Percentiles rank a stretch among this genome's conserved stretches.
Conservation (phyloP, 2,113 vertebrate species). For the Carassius auratus region DNA sequence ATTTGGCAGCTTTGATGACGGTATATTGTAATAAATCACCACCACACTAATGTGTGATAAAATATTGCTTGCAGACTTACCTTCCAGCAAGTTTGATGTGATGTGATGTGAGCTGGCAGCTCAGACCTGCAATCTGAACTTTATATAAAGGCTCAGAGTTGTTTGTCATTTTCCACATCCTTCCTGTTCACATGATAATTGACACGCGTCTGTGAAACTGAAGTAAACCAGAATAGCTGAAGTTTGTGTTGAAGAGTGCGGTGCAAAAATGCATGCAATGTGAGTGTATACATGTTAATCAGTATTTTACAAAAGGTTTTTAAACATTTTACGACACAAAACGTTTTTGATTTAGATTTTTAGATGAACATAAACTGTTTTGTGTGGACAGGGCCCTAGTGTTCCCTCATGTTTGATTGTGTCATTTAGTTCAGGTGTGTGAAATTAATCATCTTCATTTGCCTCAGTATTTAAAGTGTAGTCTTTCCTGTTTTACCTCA, state of each 20-base stretch:
- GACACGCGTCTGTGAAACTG: background rate
- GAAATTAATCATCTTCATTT: too few species aligned
- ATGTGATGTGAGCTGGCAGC: background rate
- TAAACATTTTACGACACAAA: background rate
- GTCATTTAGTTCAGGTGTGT: too few species aligned
- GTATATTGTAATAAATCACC: background rate
- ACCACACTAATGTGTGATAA: background rate
- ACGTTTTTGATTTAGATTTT: background rate
- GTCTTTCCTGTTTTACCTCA: too few species aligned
- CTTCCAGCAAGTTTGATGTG: background rate
- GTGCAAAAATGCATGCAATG: background rate
- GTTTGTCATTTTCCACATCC: background rate
- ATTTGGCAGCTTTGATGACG: background rate
- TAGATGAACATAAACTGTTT: background rate
- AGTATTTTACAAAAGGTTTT: background rate
- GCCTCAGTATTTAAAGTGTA: too few species aligned
- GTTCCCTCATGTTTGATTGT: too few species aligned
- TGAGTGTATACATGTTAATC: background rate
- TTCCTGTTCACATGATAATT: conserved; percentile 18
- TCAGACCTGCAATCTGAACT: background rate
- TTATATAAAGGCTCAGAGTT: background rate
- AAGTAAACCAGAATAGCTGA: background rate
- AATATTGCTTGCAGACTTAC: background rate
- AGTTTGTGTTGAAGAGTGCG: background rate
- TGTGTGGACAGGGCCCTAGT: too few species aligned